Percentiles rank a stretch among this genome's conserved stretches.
Evolutionary conservation across 2,797 vertebrate species (phyloP).

Genomic region (Numenius phaeopus): DNA sequence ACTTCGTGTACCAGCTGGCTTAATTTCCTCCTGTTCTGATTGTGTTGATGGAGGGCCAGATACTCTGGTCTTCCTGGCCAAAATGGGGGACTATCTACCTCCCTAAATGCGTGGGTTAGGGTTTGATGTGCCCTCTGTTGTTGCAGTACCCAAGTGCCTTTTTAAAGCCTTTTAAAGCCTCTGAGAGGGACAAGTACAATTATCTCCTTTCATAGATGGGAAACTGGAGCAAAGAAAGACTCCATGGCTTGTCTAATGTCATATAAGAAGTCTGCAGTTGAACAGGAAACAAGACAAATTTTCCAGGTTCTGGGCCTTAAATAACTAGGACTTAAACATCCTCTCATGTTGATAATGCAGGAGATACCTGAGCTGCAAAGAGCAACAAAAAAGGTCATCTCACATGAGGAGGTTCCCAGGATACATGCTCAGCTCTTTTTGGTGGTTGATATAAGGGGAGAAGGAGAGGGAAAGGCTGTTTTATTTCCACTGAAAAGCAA

Average conservation of each 20-base stretch:
- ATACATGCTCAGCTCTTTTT: neutral
- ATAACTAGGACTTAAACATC: neutral
- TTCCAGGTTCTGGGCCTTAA: neutral
- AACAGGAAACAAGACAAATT: neutral
- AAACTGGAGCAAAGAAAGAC: neutral
- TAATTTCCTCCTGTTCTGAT: neutral
- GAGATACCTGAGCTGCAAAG: neutral
- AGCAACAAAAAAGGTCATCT: neutral
- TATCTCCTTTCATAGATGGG: neutral
- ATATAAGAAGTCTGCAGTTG: neutral
- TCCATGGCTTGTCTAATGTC: neutral
- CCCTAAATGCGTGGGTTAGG: neutral
- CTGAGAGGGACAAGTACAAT: neutral
- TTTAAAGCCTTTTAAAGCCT: neutral
- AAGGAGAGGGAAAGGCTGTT: neutral
- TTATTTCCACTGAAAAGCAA: neutral
- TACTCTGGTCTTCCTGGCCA: neutral
- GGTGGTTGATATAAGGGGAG: neutral
- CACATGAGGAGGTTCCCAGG: neutral
- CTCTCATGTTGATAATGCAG: neutral
- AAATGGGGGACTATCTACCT: neutral
- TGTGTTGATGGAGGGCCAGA: neutral
- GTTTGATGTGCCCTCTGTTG: neutral
- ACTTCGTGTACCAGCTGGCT: neutral
- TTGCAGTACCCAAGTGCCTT: neutral